Evolutionary conservation across 2,797 vertebrate species (phyloP), one percentile per base, ranked within the genome.

Genomic region (Chelon labrosus): DNA sequence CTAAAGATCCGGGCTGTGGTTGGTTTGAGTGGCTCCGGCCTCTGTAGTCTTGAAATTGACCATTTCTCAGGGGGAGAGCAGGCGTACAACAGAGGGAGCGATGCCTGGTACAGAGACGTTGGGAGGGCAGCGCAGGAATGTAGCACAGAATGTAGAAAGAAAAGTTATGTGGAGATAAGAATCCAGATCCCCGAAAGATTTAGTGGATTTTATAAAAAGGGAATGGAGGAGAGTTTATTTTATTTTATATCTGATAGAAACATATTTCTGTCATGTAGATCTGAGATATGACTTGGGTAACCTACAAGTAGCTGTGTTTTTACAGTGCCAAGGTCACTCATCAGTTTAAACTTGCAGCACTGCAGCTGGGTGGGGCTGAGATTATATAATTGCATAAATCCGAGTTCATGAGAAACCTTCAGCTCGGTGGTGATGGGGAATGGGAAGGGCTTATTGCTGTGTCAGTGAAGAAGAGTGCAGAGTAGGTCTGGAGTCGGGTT

Each of bases 101-200:
- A 63, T 65, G 68, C 50, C 58, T 54, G 55, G 60, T 75, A 68
- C 72, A 78, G 51, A 73, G 54, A 70, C 63, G 57, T 55, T 69
- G 62, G 55, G 62, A 73, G 70, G 69, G 77, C 63, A 79, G 62
- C 25, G 12, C 17, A 72, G 74, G 84, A 85, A 85, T 85, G 80
- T n/a, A 10, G 61, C 12, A 4, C 14, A 17, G 4, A 25, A 39
- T n/a, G n/a, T n/a, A n/a, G n/a, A n/a, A n/a, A n/a, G n/a, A 12
- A 19, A 20, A 20, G 11, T 56, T 61, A 35, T 52, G 39, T 22
- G 55, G 51, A 60, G 47, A 64, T 61, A 58, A 52, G 17, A 49
- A 10, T 59, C 62, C 16, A 75, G 65, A 71, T 47, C 12, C 25
- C n/a, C 31, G 20, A 16, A 57, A 20, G 39, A 39, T 82, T 80